Percentiles rank a stretch among this genome's conserved stretches.
phyloP scores from a whole-genome alignment of 2,888 invertebrate genomes.

The Drosophila neonasuta region DNA sequence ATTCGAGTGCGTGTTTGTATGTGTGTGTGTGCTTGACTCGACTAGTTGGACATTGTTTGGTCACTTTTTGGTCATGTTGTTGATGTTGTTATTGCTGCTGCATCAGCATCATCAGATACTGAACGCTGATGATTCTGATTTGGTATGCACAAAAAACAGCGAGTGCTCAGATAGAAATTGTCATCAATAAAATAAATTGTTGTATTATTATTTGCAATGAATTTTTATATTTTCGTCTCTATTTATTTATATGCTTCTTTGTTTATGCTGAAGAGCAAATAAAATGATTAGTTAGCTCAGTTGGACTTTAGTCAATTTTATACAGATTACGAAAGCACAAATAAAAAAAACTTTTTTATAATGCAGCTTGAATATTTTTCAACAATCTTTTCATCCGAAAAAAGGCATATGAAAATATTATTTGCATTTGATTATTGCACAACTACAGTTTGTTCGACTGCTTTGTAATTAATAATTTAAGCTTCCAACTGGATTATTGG shows the following conservation, averaged over 20 bases:
- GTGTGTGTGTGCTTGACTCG: conserved; percentile 14
- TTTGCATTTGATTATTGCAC: neutral
- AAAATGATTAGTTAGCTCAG: conserved; percentile 40
- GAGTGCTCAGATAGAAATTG: conserved; percentile 50
- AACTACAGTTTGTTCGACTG: conserved; percentile 18
- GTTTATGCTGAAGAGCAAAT: conserved; percentile 34
- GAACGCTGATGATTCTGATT: conserved; percentile 49
- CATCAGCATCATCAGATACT: neutral
- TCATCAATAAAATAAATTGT: conserved; percentile 72
- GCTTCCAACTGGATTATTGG: conserved; percentile 44
- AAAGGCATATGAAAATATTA: neutral
- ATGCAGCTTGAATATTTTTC: neutral
- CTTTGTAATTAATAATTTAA: conserved; percentile 44
- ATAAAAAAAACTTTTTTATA: neutral
- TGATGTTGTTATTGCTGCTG: conserved; percentile 21
- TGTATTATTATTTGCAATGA: conserved; percentile 41
- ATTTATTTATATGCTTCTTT: conserved; percentile 2
- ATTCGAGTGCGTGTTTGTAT: conserved; percentile 15
- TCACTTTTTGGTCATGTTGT: conserved; percentile 36
- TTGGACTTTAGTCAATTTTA: conserved; percentile 35
- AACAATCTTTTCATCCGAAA: neutral
- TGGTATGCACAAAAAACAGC: conserved; percentile 66
- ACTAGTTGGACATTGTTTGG: conserved; percentile 45
- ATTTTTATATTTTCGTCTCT: conserved; percentile 15
- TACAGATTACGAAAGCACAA: conserved; percentile 28